Evolutionary conservation across 2,888 invertebrate species (phyloP).

Genomic region (Lypha dubia): DNA sequence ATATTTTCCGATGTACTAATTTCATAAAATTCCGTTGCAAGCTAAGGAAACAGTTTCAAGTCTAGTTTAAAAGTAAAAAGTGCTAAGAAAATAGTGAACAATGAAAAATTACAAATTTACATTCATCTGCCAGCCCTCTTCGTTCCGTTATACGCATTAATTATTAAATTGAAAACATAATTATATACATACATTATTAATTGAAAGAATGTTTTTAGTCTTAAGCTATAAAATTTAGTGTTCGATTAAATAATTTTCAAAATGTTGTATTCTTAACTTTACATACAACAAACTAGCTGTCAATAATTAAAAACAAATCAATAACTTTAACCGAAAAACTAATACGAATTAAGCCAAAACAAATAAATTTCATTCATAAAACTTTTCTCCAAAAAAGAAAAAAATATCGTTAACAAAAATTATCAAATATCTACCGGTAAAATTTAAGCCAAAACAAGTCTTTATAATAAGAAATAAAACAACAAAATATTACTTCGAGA

Average conservation of each 20-base stretch:
- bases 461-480: conserved; percentile 19
- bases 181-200: too few relatives aligned
- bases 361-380: conserved; percentile 47
- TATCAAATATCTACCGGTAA: neutral
- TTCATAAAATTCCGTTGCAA: too few relatives aligned
- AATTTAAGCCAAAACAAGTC: neutral
- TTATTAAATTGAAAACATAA: too few relatives aligned
- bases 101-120: too few relatives aligned
- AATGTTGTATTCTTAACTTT: neutral
- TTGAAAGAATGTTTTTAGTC: too few relatives aligned
- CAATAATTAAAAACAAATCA: conserved; percentile 53
- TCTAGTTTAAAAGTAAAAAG: too few relatives aligned
- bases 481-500: too few relatives aligned
- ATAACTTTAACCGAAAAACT: neutral
- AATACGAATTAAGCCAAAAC: conserved; percentile 1
- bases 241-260: neutral
- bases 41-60: too few relatives aligned
- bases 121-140: too few relatives aligned
- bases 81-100: too few relatives aligned
- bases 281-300: neutral
- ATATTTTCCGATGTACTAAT: too few relatives aligned
- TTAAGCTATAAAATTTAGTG: neutral
- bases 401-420: conserved; percentile 14
- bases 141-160: too few relatives aligned
- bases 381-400: neutral